Evolutionary conservation across 2,888 invertebrate species (phyloP), one percentile per base, ranked within the genome.

Genomic region (Zelleria hepariella): DNA sequence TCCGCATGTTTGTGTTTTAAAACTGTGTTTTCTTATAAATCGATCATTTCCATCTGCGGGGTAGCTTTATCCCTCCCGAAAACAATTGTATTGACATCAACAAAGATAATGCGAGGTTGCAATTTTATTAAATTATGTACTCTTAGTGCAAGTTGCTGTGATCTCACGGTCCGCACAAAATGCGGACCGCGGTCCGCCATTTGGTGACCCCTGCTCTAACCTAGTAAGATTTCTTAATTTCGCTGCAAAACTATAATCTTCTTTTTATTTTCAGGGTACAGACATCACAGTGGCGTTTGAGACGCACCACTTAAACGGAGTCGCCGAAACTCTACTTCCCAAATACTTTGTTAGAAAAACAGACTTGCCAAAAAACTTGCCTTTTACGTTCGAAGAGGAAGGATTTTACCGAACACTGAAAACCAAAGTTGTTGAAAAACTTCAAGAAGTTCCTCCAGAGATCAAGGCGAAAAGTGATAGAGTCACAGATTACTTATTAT

Each of bases 371-470:
- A 88, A 96, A 67, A 93, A 92, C 70, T 91, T 93, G 1, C 94
- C 95, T 0, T 92, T 93, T 63, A 95, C 94, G 0, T 94, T 96
- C 70, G 81, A 93, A 60, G 91, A 93, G 6, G 89, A 94, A 67
- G 95, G 94, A 0, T 96, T 96, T 74, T 96, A 94, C 70, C 91
- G 84, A 65, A 95, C 93, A 0, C 83, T 96, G 6, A 95, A 94
- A 69, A 70, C 77, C 4, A 91, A 93, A 65, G 89, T 92, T 0
- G 69, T 80, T 15, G 80, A 85, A 0, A 89, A 90, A 65, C 65
- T 93, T 1, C 87, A 91, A 64, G 86, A 87, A 0, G 77, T 94
- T 71, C 88, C 86, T 0, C 67, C 73, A 27, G 74, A 76, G 6
- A 62, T 65, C 3, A 74, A 80, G 27, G 77, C 66, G 42, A 80